phyloP scores from a whole-genome alignment of 1,140 invertebrate species.

The Lasioglossum albipes region DNA sequence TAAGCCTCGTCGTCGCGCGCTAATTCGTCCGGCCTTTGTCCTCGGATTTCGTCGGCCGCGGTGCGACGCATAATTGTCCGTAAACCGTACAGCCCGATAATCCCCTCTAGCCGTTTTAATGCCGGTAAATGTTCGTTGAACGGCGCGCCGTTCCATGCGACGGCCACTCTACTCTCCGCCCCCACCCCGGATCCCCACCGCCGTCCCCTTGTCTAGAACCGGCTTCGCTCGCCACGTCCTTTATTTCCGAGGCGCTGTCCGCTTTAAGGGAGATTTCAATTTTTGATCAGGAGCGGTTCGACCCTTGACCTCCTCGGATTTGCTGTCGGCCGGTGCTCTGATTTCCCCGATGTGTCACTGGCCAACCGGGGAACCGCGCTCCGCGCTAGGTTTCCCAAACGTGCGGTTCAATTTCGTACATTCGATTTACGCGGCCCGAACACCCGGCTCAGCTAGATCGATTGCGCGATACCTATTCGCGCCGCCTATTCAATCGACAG shows the following conservation, averaged over 20 bases:
- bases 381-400: background rate
- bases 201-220: too few relatives aligned
- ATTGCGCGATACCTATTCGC: too few relatives aligned
- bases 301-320: constrained; percentile 21
- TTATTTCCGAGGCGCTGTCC: background rate
- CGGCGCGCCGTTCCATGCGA: background rate
- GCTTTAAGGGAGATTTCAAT: background rate
- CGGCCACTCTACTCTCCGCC: background rate
- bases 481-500: too few relatives aligned
- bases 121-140: constrained; percentile 26
- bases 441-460: too few relatives aligned
- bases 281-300: background rate
- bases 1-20: background rate
- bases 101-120: constrained; percentile 15
- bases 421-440: constrained; percentile 21
- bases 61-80: constrained; percentile 26
- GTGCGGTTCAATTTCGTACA: background rate
- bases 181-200: too few relatives aligned
- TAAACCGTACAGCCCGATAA: constrained; percentile 19
- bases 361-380: background rate
- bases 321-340: constrained; percentile 46
- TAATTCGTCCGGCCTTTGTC: constrained; percentile 19
- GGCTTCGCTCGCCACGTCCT: background rate
- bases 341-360: constrained; percentile 47
- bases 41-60: constrained; percentile 1